Evolutionary conservation across 2,113 vertebrate genomes (phyloP), one percentile per base, ranked within the genome.

Genomic region (Bothrops jararaca): DNA sequence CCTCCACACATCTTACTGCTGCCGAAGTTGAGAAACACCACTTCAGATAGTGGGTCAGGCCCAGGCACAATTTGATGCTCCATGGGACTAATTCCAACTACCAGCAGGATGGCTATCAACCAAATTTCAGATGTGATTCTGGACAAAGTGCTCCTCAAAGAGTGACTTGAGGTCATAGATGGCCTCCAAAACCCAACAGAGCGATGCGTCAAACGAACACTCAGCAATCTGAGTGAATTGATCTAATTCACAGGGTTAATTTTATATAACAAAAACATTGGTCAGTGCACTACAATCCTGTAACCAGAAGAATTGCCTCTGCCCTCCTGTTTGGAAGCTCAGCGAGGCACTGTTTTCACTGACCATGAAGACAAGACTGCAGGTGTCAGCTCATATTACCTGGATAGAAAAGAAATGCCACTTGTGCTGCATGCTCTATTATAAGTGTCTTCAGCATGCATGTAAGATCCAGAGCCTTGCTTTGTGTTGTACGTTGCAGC

Each of bases 41-140:
- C 60, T 64, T 64, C 99, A 52, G 99, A 98, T 97, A 98, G 98
- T 93, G 98, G 98, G 98, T 93, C 99, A 99, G 86, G 98, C 98
- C 88, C 99, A 99, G 96, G 97, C 98, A 94, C 99, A 99, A 9
- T 99, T 99, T 90, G 99, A 91, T 96, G 96, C 98, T 93, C 98
- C 98, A 92, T 98, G 99, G 58, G 99, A 99, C 95, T 99, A 50
- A 99, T 95, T 98, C 98, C 56, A 99, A 97, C 96, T 99, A 99
- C 96, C 98, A 99, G 93, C 96, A 99, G 99, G 99, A 99, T 96
- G 99, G 99, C 94, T 99, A 99, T 98, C 99, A 99, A 96, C 99
- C 98, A 97, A 98, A 98, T 96, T 99, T 99, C 98, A 99, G 99
- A 96, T 98, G 99, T 93, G 99, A 99, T 96, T 97, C 98, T 95